These are phyloP conservation scores for Tragulus kanchil DNA, from an alignment of 2,113 vertebrate genomes.

Conservation along the genomic window DNA sequence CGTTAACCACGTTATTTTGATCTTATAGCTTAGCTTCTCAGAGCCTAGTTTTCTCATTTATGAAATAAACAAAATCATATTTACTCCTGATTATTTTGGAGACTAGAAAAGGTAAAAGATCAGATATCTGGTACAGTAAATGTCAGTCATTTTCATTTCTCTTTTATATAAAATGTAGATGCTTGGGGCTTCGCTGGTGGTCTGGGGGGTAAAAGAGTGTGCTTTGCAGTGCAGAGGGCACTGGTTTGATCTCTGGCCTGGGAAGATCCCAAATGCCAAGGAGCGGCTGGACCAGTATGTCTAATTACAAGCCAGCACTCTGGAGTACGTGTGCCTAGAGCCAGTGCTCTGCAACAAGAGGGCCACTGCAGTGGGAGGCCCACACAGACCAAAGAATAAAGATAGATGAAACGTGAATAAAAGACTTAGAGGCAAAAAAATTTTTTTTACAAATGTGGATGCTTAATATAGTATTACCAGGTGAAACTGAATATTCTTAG, in stretches of 20 bases:
- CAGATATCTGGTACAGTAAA: background rate
- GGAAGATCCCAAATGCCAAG: too few species aligned
- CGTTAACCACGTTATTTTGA: background rate
- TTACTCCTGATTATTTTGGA: background rate
- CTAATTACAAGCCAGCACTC: too few species aligned
- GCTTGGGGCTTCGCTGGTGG: background rate
- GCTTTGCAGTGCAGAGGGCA: too few species aligned
- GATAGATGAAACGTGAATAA: too few species aligned
- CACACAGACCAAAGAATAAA: too few species aligned
- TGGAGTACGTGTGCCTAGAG: too few species aligned
- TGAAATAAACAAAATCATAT: background rate
- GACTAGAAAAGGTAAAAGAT: background rate
- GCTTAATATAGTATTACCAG: background rate
- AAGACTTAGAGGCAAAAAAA: too few species aligned
- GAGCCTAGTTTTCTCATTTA: background rate
- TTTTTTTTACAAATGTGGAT: background rate
- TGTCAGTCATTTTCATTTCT: conserved; percentile 4
- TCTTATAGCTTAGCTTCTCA: background rate
- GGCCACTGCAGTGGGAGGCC: too few species aligned
- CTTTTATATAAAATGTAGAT: background rate
- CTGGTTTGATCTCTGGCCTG: too few species aligned
- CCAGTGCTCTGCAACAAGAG: too few species aligned
- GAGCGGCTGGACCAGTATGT: too few species aligned
- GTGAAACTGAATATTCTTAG: background rate
- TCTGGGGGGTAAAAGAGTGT: too few species aligned